These are phyloP conservation scores for Elysia crispata DNA, from an alignment of 2,888 invertebrate genomes.

Conservation along the genomic window DNA sequence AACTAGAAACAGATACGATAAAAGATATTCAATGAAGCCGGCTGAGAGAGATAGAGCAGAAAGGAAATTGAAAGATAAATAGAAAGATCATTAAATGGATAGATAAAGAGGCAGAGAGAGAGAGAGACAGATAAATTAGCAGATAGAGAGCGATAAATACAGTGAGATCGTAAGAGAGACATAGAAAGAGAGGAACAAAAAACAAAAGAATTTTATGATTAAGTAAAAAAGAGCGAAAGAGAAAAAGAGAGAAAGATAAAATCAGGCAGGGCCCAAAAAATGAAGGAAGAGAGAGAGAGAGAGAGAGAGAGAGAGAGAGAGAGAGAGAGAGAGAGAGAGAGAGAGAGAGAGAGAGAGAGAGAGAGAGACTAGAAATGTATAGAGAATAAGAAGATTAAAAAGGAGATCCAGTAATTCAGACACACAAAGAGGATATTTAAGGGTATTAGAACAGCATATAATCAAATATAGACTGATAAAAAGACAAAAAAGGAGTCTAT, in stretches of 20 bases:
- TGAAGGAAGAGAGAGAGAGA: neutral
- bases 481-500: too few species aligned
- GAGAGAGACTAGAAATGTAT: too few species aligned
- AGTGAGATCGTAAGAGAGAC: neutral
- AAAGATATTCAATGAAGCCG: too few species aligned
- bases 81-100: neutral
- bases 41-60: too few species aligned
- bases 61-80: too few species aligned
- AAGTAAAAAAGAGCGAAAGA: neutral
- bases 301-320: conserved; percentile 2
- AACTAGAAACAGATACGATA: too few species aligned
- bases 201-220: too few species aligned
- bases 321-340: neutral
- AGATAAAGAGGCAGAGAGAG: neutral
- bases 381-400: too few species aligned
- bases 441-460: too few species aligned
- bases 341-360: neutral
- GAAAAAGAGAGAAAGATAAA: neutral
- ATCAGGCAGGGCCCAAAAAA: neutral
- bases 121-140: neutral
- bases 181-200: neutral
- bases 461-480: too few species aligned
- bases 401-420: too few species aligned
- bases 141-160: neutral
- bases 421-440: too few species aligned